Base-by-base conservation (phyloP, 2,113 vertebrate species). In the Melanerpes formicivorus region DNA sequence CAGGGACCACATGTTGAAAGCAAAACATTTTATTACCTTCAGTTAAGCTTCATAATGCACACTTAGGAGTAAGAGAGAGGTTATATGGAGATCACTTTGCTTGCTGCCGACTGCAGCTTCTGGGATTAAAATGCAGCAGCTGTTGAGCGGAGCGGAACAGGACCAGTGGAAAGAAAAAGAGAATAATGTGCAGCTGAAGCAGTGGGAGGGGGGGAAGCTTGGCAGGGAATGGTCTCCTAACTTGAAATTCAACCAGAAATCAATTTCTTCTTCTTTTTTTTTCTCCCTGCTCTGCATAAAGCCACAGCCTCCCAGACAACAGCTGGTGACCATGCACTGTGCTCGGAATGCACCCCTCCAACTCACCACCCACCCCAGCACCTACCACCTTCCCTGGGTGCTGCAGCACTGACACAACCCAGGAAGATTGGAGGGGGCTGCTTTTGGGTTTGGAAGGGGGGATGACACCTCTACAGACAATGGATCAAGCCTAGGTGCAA, bases 51-150 rank as follows among this genome's bases (percentile, higher is more conserved):
- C 80, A 14, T 91, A 94, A 95, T 93, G 88, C 80, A 80, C 63
- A 59, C 67, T 95, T 72, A 91, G 2, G 55, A 88, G 86, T n/a
- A 84, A 80, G 70, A 59, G 5, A 74, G 92, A 93, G 93, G 78
- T 92, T 92, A 79, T 71, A 90, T 60, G 81, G 84, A 96, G 88
- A 96, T 96, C 71, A 55, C 88, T 95, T 87, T 87, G 88, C 86
- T 93, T n/a, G 30, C 82, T 86, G 85, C 90, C 80, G 90, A 30
- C 90, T 81, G 63, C 90, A 88, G 85, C 90, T 95, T 90, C 82
- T 94, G 90, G 83, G 90, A 95, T 93, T 88, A 93, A 44, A 90
- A 86, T 14, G 90, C 76, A 90, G 90, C 92, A 95, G 95, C 88
- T 95, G 88, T 25, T 80, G 86, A 91, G 67, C 2, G 2, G 66